phyloP scores from a whole-genome alignment of 1,140 invertebrate species.

The Zaprionus inermis region DNA sequence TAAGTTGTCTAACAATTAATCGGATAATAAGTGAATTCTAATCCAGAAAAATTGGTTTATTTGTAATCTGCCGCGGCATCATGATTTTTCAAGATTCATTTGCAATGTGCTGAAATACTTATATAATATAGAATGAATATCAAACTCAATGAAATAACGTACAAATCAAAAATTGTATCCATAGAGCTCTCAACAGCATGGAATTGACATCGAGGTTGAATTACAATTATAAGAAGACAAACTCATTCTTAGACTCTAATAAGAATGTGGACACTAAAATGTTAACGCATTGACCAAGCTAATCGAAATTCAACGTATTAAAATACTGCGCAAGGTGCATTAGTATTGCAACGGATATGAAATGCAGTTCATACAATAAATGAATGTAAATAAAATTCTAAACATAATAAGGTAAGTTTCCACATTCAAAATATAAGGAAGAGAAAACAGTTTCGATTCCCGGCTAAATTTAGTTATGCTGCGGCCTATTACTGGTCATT shows the following conservation, averaged over 20 bases:
- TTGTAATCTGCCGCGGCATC: neutral
- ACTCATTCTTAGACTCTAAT: neutral
- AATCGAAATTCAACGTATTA: too few species aligned
- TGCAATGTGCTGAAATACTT: neutral
- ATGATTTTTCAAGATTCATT: neutral
- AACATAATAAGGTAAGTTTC: too few species aligned
- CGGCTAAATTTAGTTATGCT: too few species aligned
- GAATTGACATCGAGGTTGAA: neutral
- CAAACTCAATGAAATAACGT: neutral
- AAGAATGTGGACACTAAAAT: neutral
- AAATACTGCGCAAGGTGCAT: too few species aligned
- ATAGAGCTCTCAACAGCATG: neutral
- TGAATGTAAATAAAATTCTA: too few species aligned
- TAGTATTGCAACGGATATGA: too few species aligned
- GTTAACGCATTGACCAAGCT: neutral
- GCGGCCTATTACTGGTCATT: neutral
- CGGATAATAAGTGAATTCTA: neutral
- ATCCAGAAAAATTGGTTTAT: neutral
- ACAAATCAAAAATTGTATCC: neutral
- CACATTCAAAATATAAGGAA: too few species aligned
- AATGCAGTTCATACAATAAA: too few species aligned
- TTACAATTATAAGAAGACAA: neutral
- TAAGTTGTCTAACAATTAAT: conserved; percentile 20
- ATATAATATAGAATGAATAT: neutral
- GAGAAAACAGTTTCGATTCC: too few species aligned